These are phyloP conservation scores for Arremon aurantiirostris DNA, from an alignment of 2,797 vertebrate genomes.

Conservation along the genomic window DNA sequence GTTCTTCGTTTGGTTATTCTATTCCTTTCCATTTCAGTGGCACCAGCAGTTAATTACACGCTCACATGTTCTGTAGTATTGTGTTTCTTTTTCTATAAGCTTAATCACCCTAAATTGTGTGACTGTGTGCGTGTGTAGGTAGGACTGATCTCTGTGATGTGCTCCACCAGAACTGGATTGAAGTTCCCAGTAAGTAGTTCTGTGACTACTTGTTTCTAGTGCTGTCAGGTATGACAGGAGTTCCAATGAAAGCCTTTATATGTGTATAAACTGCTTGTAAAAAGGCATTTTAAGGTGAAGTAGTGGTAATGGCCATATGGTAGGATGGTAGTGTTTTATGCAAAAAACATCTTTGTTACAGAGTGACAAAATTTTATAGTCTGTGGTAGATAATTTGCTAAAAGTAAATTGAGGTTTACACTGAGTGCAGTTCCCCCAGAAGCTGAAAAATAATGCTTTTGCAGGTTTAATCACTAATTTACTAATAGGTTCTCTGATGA, in stretches of 20 bases:
- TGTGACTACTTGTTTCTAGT: background rate
- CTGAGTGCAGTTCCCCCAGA: background rate
- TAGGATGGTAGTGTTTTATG: background rate
- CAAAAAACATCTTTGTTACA: background rate
- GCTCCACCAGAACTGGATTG: background rate
- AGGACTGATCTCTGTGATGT: background rate
- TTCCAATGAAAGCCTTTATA: background rate
- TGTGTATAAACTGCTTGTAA: background rate
- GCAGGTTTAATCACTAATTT: background rate
- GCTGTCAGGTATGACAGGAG: background rate
- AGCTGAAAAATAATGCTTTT: background rate
- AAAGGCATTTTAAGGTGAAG: background rate
- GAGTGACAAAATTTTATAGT: background rate
- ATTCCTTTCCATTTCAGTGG: constrained; percentile 25
- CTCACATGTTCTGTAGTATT: background rate
- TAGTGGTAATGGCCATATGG: background rate
- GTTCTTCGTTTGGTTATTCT: constrained; percentile 32
- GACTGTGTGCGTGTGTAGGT: background rate
- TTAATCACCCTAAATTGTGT: background rate
- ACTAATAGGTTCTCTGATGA: background rate
- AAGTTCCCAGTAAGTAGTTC: background rate
- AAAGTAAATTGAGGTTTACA: background rate
- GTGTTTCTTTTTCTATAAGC: background rate
- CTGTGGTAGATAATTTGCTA: background rate
- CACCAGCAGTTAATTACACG: background rate